Conservation (phyloP, 2,113 vertebrate species). For the Paratilapia polleni region DNA sequence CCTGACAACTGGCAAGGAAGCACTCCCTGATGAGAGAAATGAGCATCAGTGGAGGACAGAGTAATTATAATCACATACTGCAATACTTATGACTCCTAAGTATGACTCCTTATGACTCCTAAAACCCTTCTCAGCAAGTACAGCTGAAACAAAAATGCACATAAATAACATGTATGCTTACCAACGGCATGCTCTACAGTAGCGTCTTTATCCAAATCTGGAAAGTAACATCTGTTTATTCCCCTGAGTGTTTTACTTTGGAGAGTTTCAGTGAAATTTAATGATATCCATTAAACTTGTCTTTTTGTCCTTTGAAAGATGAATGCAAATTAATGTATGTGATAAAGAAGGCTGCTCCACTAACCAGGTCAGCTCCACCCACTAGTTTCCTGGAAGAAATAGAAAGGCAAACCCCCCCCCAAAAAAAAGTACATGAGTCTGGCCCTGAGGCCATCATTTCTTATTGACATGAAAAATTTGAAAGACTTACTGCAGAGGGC, state of each 20-base stretch:
- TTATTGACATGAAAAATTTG: too few species aligned
- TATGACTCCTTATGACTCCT: accelerated
- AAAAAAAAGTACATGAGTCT: too few species aligned
- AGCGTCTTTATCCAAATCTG: background rate
- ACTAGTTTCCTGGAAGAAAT: background rate
- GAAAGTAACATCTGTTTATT: background rate
- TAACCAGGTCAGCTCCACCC: background rate
- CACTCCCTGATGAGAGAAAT: background rate
- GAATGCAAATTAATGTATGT: background rate
- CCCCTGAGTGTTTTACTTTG: background rate
- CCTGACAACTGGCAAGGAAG: accelerated
- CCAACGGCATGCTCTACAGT: background rate
- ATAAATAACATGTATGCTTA: background rate
- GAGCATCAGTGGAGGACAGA: too few species aligned
- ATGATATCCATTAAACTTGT: accelerated
- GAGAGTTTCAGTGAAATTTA: background rate
- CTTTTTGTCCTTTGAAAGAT: accelerated
- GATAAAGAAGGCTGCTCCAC: background rate
- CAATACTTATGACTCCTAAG: too few species aligned
- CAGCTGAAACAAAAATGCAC: too few species aligned
- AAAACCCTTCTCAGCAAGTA: background rate
- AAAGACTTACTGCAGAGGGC: too few species aligned
- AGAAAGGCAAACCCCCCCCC: too few species aligned
- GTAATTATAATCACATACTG: too few species aligned
- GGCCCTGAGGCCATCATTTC: too few species aligned